Evolutionary conservation across 2,113 vertebrate species (phyloP), one percentile per base, ranked within the genome.

Genomic region (Cichladusa arquata): DNA sequence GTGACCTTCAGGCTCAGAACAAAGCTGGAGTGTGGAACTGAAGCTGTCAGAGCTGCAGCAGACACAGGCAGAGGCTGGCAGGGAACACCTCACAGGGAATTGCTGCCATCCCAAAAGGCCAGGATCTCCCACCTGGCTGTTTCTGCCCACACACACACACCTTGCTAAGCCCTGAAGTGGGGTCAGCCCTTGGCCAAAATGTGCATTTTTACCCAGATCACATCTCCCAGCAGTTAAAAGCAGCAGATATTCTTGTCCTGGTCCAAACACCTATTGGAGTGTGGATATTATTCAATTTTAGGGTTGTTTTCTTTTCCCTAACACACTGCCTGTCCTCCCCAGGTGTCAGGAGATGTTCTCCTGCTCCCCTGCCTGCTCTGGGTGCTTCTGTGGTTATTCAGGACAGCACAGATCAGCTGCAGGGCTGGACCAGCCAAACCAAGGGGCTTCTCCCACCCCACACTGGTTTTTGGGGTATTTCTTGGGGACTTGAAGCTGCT

Each of bases 21-120:
- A n/a, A 6, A 71, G 20, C 17, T 22, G 2, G 29, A 1, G 3
- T 11, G 31, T 48, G 71, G 40, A 8, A 12, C 0, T 40, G 65
- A 19, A 57, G 70, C 51, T 12, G 1, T 15, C 7, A 18, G 29
- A 77, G 69, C 20, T 0, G 17, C 81, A 50, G 93, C 67, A 73
- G 26, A 7, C 15, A 2, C 51, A 19, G 40, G 67, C 11, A 29
- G 54, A 14, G 0, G 8, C 58, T 44, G 40, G 3, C 64, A 4
- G 50, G 8, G 0, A 2, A 10, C 31, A 4, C 23, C 64, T 77
- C 5, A 57, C 83, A 58, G 62, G 58, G 34, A 31, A 36, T 44
- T 65, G 45, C 3, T 65, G 53, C 19, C 38, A n/a, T 33, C 4
- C 1, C 56, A 20, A 47, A 83, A 45, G 61, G 20, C 42, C 20